phyloP scores from a whole-genome alignment of 2,888 invertebrate species.

The Alsophila aescularia region DNA sequence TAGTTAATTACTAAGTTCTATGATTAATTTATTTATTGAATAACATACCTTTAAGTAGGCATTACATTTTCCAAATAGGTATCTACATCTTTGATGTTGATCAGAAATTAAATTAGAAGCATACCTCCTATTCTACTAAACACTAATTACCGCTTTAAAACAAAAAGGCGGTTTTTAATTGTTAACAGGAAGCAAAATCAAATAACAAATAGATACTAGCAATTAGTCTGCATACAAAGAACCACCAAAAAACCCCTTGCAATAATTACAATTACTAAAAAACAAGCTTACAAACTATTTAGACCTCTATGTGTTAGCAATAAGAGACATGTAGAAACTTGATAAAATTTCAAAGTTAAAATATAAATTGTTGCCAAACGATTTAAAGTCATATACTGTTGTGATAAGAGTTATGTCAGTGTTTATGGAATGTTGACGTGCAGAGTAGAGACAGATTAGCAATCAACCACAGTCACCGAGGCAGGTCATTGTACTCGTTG shows the following conservation, averaged over 20 bases:
- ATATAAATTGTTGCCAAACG: not conserved
- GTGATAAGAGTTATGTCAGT: not conserved
- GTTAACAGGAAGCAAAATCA: conserved; percentile 11
- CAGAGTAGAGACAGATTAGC: conserved; percentile 44
- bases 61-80: no score
- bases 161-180: conserved; percentile 11
- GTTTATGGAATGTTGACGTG: conserved; percentile 15
- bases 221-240: conserved; percentile 9
- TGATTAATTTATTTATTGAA: no score
- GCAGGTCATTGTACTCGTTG: conserved; percentile 32
- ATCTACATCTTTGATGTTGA: no score
- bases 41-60: no score
- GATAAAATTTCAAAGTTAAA: conserved; percentile 1
- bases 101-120: no score
- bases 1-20: no score
- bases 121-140: no score
- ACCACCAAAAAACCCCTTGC: conserved; percentile 8
- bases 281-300: not conserved
- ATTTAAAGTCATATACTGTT: not conserved
- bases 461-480: conserved; percentile 40
- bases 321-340: not conserved
- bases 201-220: conserved; percentile 1
- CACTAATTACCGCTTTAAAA: no score
- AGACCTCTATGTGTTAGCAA: not conserved
- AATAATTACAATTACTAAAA: conserved; percentile 12